A percentile compares a stretch with the other conserved stretches of the same genome.
These are phyloP conservation scores for Plectus sambesii DNA, from an alignment of 1,140 invertebrate species.

Conservation along the genomic window DNA sequence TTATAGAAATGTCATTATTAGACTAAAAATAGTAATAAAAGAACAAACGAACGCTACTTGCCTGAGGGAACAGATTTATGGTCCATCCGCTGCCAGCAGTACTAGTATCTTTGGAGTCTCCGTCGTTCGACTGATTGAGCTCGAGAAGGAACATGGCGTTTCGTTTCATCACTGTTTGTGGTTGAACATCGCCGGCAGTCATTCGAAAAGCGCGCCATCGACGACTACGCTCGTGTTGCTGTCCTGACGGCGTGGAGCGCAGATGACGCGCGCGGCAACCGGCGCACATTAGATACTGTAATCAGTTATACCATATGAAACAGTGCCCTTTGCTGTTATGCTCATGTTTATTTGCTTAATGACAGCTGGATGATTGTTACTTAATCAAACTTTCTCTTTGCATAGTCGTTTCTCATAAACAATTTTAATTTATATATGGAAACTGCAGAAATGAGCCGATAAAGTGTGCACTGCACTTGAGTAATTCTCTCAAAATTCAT, in stretches of 20 bases:
- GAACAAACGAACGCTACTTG: too few species aligned
- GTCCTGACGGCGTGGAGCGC: conserved; percentile 51
- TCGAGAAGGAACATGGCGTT: conserved; percentile 89
- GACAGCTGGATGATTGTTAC: too few species aligned
- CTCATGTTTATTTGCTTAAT: too few species aligned
- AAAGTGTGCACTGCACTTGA: too few species aligned
- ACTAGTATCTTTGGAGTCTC: conserved; percentile 38
- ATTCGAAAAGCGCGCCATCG: conserved; percentile 36
- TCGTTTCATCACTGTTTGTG: conserved; percentile 70
- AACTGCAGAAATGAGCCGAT: too few species aligned
- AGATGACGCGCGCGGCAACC: conserved; percentile 70
- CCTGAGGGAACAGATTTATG: conserved; percentile 50
- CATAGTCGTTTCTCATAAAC: too few species aligned
- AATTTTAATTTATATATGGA: too few species aligned
- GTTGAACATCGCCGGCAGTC: conserved; percentile 50
- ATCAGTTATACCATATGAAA: too few species aligned
- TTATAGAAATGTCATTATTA: too few species aligned
- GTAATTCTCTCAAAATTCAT: too few species aligned
- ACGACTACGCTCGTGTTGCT: conserved; percentile 40
- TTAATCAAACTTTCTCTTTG: too few species aligned
- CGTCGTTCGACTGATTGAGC: conserved; percentile 60
- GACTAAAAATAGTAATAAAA: conserved; percentile 42
- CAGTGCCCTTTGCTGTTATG: too few species aligned
- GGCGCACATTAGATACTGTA: conserved; percentile 83
- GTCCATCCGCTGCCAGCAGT: conserved; percentile 53